Evolutionary conservation across 2,888 invertebrate genomes (phyloP), one percentile per base, ranked within the genome.

Genomic region (Mystacides longicornis): DNA sequence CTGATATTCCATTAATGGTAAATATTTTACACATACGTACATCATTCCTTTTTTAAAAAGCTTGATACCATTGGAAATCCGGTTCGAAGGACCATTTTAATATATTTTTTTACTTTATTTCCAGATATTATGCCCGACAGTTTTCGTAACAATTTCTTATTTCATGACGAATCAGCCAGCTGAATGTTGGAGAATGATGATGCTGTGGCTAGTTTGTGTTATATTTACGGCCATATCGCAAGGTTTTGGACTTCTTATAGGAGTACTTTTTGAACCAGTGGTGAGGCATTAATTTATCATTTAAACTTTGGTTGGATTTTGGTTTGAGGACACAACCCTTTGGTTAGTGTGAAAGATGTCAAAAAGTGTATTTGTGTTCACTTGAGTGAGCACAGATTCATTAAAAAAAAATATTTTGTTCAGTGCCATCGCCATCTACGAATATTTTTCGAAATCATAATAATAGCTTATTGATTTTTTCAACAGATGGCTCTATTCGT

Each of bases 141-240:
- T 82, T 5, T 89, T 91, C 65, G 71, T 87, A 20, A 68, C 81
- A 27, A 85, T 89, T 21, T 82, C 86, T 1, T 92, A 91, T 74
- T 87, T 80, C 69, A 77, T 92, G 78, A 89, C 91, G 0, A 84
- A 84, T 0, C 91, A 92, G 65, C 87, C 87, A 0, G 64, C 78
- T 59, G 86, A 87, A 21, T 64, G 69, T 2, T 64, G 75, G 51
- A 74, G 88, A 27, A 79, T 87, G 65, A 71, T 77, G 2, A 72
- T 85, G 68, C 82, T 84, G 42, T 83, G 89, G 78, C 64, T 79
- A 0, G 72, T 89, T 18, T 83, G 86, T 60, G 76, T 82, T 1
- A 73, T 88, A 49, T 77, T 86, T 16, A 83, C 86, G 0, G 77
- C 89, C 11, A 77, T 90, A 9, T 87, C 88, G 0, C 91, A 92